Evolutionary conservation across 2,113 vertebrate genomes (phyloP).

Genomic region (Bubo scandiacus): DNA sequence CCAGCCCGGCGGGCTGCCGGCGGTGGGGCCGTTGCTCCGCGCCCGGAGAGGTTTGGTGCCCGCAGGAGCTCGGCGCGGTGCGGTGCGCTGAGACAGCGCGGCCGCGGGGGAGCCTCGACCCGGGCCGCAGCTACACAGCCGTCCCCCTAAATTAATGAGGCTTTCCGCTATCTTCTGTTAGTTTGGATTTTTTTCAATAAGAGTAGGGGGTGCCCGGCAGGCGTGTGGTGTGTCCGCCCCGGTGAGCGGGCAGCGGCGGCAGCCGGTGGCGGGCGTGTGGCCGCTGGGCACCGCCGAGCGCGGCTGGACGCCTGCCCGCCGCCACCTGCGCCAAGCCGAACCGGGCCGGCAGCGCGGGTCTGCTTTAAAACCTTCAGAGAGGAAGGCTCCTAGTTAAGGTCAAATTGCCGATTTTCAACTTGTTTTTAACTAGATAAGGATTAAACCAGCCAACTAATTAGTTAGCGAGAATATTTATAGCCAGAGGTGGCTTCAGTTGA

Average conservation of each 20-base stretch:
- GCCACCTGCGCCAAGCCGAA: no score
- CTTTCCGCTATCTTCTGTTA: no score
- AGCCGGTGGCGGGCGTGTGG: not conserved
- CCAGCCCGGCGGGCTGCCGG: not conserved
- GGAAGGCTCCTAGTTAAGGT: no score
- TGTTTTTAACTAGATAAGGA: not conserved
- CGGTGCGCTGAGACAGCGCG: not conserved
- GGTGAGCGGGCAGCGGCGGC: not conserved
- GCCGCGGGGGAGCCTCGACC: no score
- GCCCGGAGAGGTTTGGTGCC: no score
- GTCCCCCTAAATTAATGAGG: not conserved
- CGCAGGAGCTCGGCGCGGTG: not conserved
- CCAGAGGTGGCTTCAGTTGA: not conserved
- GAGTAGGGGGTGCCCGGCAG: not conserved
- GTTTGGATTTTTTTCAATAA: no score
- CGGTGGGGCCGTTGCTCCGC: not conserved
- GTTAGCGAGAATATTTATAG: no score
- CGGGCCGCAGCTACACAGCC: not conserved
- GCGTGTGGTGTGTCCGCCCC: fast-evolving
- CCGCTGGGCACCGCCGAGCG: not conserved
- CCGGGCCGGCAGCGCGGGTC: no score
- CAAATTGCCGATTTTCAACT: fast-evolving
- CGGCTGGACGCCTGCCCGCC: no score
- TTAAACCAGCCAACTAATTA: fast-evolving
- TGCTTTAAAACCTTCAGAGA: no score